Base-by-base conservation (phyloP, 2,888 invertebrate genomes). In the Melanostoma mellinum region DNA sequence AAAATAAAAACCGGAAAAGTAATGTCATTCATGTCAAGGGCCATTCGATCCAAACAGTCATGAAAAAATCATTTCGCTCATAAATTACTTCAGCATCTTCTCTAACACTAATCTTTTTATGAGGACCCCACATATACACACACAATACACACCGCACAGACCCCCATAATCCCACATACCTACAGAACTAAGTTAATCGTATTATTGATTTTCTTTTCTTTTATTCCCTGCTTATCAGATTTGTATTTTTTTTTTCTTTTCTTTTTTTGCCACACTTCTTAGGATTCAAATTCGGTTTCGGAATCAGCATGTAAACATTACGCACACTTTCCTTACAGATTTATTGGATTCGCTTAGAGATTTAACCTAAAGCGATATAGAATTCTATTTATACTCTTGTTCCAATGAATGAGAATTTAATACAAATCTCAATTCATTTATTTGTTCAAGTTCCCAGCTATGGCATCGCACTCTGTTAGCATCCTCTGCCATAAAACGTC, bases 241-340 rank as follows among this genome's bases (percentile, higher is more conserved):
- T 71, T 81, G 33, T 20, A 20, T 20, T 20, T 20, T 20, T 20
- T 1, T 20, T 20, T 20, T n/a, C n/a, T 20, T 20, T 20, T 20
- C 20, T 63, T 65, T 55, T 80, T 76, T 61, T 10, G 76, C 81
- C 72, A 76, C 72, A 67, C 67, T 76, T 72, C 35, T 38, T 55
- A 50, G 63, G 63, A 63, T 63, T 63, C 53, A 10, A 61, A 67
- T 53, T 48, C 76, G 63, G 63, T 50, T 63, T 63, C 53, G 30
- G 55, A 67, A 58, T 48, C 76, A 53, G 60, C 65, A 42, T 60
- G 56, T 65, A 71, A 75, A 61, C 60, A 72, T 67, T 67, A 67
- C 52, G 67, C 60, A 63, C 72, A 72, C 60, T 68, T 67, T 60
- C 52, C 71, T 67, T 67, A 61, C 75, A 65, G 71, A 68, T 76